These are phyloP conservation scores for Triops longicaudatus DNA, from an alignment of 1,140 invertebrate genomes.

Conservation along the genomic window DNA sequence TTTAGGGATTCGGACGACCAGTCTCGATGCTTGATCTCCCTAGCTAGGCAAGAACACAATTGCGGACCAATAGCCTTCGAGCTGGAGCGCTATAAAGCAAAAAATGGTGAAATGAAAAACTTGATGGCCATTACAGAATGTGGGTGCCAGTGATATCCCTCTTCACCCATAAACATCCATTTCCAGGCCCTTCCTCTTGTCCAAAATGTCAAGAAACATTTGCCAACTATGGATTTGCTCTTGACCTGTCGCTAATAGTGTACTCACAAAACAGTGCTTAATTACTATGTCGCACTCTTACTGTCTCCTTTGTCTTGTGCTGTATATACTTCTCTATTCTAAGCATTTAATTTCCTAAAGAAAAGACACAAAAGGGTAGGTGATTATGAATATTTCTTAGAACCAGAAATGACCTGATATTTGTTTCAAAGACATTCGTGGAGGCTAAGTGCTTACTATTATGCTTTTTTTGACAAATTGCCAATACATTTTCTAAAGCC, in stretches of 20 bases:
- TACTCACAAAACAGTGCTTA: background rate
- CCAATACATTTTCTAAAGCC: slow-evolving; percentile 3
- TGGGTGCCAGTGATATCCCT: slow-evolving; percentile 39
- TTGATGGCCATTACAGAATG: slow-evolving; percentile 44
- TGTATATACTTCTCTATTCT: background rate
- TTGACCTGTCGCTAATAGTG: background rate
- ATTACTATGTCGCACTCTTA: background rate
- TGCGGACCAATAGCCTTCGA: slow-evolving; percentile 42
- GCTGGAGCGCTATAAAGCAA: slow-evolving; percentile 43
- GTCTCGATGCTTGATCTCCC: slow-evolving; percentile 39
- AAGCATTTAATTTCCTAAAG: background rate
- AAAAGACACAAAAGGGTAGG: background rate
- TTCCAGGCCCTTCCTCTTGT: background rate
- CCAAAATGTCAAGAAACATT: background rate
- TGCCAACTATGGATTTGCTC: background rate
- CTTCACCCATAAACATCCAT: no score
- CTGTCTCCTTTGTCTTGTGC: background rate
- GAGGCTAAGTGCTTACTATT: slow-evolving; percentile 9
- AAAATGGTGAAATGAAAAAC: slow-evolving; percentile 37
- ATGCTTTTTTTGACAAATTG: background rate
- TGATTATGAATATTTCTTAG: background rate
- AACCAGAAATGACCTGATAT: slow-evolving; percentile 12
- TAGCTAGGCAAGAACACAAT: slow-evolving; percentile 39
- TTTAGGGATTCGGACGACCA: slow-evolving; percentile 40
- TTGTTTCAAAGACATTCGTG: slow-evolving; percentile 7